Percentiles rank a stretch among this genome's conserved stretches.
Evolutionary conservation across 2,113 vertebrate species (phyloP).

Genomic region (Chamaetylas fuelleborni): DNA sequence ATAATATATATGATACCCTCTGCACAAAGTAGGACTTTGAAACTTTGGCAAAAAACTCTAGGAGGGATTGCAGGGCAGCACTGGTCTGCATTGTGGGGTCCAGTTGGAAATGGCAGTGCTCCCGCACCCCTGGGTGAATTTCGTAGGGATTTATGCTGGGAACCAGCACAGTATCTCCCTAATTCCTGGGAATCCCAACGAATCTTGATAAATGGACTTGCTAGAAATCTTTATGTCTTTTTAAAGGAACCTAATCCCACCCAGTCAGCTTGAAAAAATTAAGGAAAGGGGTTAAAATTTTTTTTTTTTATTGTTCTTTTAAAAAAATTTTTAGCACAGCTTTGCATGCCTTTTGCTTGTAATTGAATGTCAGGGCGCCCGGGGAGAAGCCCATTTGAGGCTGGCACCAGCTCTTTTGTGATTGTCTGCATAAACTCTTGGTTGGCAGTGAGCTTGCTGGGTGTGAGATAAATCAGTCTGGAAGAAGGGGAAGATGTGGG

Average conservation of each 20-base stretch:
- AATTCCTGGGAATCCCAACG: neutral
- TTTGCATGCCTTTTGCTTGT: conserved; percentile 79
- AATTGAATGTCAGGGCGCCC: conserved; percentile 79
- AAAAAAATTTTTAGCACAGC: neutral
- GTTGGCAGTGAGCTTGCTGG: conserved; percentile 70
- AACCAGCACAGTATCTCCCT: too few relatives aligned
- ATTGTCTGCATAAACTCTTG: conserved; percentile 71
- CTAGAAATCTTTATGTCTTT: neutral
- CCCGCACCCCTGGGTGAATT: too few relatives aligned
- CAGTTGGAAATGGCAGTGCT: too few relatives aligned
- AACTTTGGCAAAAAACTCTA: too few relatives aligned
- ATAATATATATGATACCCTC: too few relatives aligned
- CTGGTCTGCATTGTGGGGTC: too few relatives aligned
- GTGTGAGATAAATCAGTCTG: conserved; percentile 65
- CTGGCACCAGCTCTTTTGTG: conserved; percentile 72
- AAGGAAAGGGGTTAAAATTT: neutral
- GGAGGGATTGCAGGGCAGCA: too few relatives aligned
- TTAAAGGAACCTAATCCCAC: neutral
- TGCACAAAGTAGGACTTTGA: too few relatives aligned
- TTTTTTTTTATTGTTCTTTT: neutral
- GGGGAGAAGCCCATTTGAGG: conserved; percentile 79
- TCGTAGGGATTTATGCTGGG: too few relatives aligned
- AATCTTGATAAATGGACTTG: neutral
- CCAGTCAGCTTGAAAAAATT: neutral
- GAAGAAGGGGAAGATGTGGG: neutral